Evolutionary conservation across 2,113 vertebrate species (phyloP).

Genomic region (Ondatra zibethicus): DNA sequence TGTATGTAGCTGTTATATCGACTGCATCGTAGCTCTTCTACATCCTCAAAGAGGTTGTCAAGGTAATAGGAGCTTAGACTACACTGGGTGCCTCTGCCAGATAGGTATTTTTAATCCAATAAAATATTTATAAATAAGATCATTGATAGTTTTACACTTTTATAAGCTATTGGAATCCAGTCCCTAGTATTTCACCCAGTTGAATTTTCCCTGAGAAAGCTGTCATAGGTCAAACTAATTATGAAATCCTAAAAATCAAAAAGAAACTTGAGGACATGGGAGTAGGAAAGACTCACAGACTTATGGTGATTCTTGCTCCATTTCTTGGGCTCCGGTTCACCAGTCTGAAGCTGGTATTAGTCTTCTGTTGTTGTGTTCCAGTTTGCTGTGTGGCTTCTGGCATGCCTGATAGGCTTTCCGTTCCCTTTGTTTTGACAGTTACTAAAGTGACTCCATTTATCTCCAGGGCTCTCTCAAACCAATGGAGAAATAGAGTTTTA

Average conservation of each 20-base stretch:
- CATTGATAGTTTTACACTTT: slow-evolving; percentile 55
- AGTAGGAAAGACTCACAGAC: neutral
- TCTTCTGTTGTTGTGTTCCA: neutral
- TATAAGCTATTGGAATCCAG: slow-evolving; percentile 14
- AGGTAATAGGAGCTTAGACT: slow-evolving; percentile 7
- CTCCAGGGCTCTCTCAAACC: slow-evolving; percentile 2
- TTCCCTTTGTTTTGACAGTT: neutral
- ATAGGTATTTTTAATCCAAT: slow-evolving; percentile 40
- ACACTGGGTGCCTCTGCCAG: neutral
- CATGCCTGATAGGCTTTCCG: neutral
- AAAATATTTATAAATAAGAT: slow-evolving; percentile 42
- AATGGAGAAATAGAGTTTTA: slow-evolving; percentile 8
- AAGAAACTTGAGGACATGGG: neutral
- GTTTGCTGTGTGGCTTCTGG: neutral
- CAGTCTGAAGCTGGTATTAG: neutral
- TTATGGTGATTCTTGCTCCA: neutral
- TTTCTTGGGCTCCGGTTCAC: neutral
- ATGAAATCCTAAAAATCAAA: slow-evolving; percentile 3
- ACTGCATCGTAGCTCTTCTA: neutral
- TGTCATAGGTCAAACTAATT: neutral
- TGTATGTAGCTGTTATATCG: neutral
- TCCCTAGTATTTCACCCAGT: neutral
- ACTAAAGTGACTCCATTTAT: neutral
- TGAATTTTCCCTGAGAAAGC: slow-evolving; percentile 44
- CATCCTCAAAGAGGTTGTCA: neutral